A percentile compares a stretch with the other conserved stretches of the same genome.
phyloP scores from a whole-genome alignment of 2,797 vertebrate genomes.

The Rhabdomys pumilio region DNA sequence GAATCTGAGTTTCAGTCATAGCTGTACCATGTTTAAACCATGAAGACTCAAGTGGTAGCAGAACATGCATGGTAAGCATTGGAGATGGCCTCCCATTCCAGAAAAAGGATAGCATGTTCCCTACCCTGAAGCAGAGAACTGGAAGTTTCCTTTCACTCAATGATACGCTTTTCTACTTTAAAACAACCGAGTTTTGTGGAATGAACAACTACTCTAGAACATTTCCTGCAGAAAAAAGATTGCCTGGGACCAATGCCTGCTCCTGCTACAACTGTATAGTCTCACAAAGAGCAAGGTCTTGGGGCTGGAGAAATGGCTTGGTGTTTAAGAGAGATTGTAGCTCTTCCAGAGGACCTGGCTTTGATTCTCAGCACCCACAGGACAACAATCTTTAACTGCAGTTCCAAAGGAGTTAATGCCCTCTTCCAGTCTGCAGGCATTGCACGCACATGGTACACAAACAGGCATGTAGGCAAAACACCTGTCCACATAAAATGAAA shows the following conservation, averaged over 20 bases:
- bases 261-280: background rate
- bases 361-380: background rate
- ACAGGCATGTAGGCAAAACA: background rate
- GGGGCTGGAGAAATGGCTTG: background rate
- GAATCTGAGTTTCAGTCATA: slow-evolving; percentile 52
- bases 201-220: background rate
- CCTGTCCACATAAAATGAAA: background rate
- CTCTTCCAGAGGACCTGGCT: background rate
- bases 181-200: background rate
- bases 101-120: background rate
- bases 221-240: slow-evolving; percentile 31
- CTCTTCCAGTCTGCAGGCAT: background rate
- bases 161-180: slow-evolving; percentile 33
- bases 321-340: background rate
- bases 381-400: background rate
- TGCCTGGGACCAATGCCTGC: background rate
- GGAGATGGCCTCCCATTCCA: background rate
- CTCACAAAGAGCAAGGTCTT: background rate
- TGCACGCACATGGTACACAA: background rate
- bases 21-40: background rate
- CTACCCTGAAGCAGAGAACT: background rate
- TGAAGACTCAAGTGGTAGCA: slow-evolving; percentile 13
- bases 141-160: background rate
- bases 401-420: background rate
- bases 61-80: background rate